Base-by-base conservation (phyloP, 92 coral and sea anemone species). In the Epizoanthus ramosus region DNA sequence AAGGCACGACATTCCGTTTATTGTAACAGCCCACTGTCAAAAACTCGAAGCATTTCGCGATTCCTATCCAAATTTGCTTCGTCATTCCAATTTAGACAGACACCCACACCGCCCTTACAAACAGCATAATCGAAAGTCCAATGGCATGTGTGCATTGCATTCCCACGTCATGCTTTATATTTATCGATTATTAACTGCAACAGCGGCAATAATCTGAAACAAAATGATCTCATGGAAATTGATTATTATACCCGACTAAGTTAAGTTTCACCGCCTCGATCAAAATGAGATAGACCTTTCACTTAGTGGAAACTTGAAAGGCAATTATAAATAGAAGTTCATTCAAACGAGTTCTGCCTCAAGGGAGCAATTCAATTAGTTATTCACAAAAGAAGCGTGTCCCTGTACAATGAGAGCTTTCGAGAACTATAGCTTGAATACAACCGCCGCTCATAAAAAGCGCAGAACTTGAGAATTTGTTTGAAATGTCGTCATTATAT, bases 301-400 rank as follows among this genome's bases (percentile, higher is more conserved):
- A 5, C 43, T 60, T 71, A 10, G 60, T 71, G 60, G 63, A 28
- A 33, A 67, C 72, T 67, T 67, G 59, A 74, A 77, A 77, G 54
- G 18, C 23, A 77, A 61, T 77, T 61, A 77, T 77, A 24, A 77
- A 77, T 61, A 17, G 71, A 77, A 77, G 59, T 52, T 35, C 69
- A 16, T 76, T 76, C 41, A 59, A 76, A 76, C 6, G 12, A 22
- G 43, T 7, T 19, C 16, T 37, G 71, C 82, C 82, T 35, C 82
- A 61, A 63, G 82, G 82, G 82, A 77, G n/a, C 70, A 6, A 39
- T 6, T 39, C 82, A 41, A 77, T 77, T 77, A 77, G 57, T 35
- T 21, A 35, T 25, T 17, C 23, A 77, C 82, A 77, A 77, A 77
- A 61, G 82, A 77, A 77, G 82, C 63, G 82, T 77, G 82, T 41